These are phyloP conservation scores for Rhinichthys osculus DNA, from an alignment of 2,797 vertebrate genomes.

Conservation along the genomic window DNA sequence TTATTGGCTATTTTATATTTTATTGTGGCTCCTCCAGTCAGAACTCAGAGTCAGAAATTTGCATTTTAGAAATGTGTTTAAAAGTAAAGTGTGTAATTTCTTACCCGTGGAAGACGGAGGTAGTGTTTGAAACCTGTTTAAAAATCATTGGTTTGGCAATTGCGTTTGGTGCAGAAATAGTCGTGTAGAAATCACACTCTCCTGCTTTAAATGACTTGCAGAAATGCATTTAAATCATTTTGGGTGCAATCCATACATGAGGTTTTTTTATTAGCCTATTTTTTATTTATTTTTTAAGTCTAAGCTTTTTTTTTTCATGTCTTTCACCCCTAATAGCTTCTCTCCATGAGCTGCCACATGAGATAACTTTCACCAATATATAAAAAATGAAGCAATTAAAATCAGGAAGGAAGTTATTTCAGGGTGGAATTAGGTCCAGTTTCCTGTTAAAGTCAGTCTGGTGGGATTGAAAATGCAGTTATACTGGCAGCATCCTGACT, in stretches of 20 bases:
- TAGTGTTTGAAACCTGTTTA: neutral
- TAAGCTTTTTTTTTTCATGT: conserved; percentile 49
- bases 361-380: conserved; percentile 62
- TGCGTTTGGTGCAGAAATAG: neutral
- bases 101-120: neutral
- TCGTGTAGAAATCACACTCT: neutral
- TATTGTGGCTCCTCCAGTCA: neutral
- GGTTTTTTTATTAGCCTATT: neutral
- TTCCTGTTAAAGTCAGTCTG: conserved; percentile 34
- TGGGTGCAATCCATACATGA: neutral
- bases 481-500: neutral
- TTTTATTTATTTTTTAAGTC: neutral
- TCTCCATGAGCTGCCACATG: conserved; percentile 52
- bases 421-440: conserved; percentile 42
- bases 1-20: neutral
- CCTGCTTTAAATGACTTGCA: neutral
- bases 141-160: neutral
- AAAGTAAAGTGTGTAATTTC: neutral
- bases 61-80: neutral
- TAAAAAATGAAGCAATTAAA: conserved; percentile 72
- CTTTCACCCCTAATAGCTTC: conserved; percentile 63
- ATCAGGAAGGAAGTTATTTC: conserved; percentile 55
- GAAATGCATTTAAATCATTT: neutral
- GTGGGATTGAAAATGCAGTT: conserved; percentile 48
- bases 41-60: neutral